Percentiles rank a stretch among this genome's conserved stretches.
These are phyloP conservation scores for Jaculus jaculus DNA, from an alignment of 2,113 vertebrate species.

Conservation along the genomic window DNA sequence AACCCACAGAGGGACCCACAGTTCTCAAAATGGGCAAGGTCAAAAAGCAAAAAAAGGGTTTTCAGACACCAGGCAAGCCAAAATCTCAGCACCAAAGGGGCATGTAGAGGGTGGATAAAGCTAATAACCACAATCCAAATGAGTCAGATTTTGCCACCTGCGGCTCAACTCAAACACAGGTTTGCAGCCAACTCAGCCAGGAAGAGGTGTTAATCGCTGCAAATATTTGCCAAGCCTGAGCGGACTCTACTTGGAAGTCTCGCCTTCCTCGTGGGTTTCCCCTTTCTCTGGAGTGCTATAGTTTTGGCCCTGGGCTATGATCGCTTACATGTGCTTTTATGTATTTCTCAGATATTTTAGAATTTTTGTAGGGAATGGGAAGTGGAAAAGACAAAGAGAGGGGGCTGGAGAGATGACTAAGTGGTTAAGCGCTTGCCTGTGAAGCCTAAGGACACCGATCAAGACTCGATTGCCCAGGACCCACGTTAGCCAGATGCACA, in stretches of 20 bases:
- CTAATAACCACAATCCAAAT: conserved; percentile 20
- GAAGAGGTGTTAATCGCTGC: conserved; percentile 56
- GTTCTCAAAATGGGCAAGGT: background rate
- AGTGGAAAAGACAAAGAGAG: no score
- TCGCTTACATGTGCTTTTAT: background rate
- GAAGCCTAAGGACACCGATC: no score
- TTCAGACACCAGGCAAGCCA: background rate
- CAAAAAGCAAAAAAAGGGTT: background rate
- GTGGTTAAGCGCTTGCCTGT: no score
- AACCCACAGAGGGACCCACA: background rate
- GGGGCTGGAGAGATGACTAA: no score
- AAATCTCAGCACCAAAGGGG: background rate
- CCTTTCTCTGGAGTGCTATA: conserved; percentile 11
- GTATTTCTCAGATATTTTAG: no score
- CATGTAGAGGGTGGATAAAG: background rate
- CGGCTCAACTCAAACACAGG: conserved; percentile 39
- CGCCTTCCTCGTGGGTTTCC: conserved; percentile 47
- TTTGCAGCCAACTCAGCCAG: conserved; percentile 51
- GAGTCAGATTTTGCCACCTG: conserved; percentile 8
- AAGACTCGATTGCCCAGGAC: no score
- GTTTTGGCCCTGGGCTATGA: conserved; percentile 45
- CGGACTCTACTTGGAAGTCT: background rate
- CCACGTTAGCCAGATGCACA: no score
- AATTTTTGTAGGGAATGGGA: no score
- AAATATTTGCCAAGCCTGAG: conserved; percentile 63